Evolutionary conservation across 2,113 vertebrate species (phyloP), one percentile per base, ranked within the genome.

Genomic region (Rattus rattus): DNA sequence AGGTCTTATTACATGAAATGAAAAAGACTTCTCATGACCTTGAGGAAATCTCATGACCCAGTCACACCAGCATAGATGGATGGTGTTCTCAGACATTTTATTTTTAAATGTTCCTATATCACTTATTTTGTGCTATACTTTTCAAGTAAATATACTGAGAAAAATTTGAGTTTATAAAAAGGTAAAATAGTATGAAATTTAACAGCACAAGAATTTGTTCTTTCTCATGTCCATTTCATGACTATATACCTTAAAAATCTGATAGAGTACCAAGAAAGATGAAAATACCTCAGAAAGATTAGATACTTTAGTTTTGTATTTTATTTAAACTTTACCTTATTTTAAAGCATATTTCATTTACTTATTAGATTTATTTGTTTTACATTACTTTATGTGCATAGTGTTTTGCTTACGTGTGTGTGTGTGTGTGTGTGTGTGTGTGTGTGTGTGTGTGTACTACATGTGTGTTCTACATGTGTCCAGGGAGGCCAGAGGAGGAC

Each of bases 61-160:
- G 30, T 59, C 81, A 80, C 59, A 63, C 17, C 90, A 20, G 8
- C 17, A 52, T 26, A 47, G 14, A 43, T 92, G 72, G 52, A 43
- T 91, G 72, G 52, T 33, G 75, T 81, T 59, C 94, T 85, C 12
- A 91, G 80, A 89, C 16, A 91, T 90, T 93, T 94, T 97, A 93
- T 96, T 96, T 56, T 85, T 95, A 85, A 92, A 85, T 90, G 30
- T 65, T 5, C 91, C 10, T 70, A 14, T 88, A 59, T 90, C 92
- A 91, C 54, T 95, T 43, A 47, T 24, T 92, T 90, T 75, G 33
- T 91, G 56, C 4, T 39, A 67, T 8, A 47, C 2, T 83, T 80
- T 92, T 94, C 54, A 85, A 79, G 33, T 94, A 89, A 84, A 36
- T 76, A 73, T 39, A 92, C 69, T 92, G 70, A 84, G 88, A 56